phyloP scores from a whole-genome alignment of 2,113 vertebrate species.

The Oplegnathus fasciatus region DNA sequence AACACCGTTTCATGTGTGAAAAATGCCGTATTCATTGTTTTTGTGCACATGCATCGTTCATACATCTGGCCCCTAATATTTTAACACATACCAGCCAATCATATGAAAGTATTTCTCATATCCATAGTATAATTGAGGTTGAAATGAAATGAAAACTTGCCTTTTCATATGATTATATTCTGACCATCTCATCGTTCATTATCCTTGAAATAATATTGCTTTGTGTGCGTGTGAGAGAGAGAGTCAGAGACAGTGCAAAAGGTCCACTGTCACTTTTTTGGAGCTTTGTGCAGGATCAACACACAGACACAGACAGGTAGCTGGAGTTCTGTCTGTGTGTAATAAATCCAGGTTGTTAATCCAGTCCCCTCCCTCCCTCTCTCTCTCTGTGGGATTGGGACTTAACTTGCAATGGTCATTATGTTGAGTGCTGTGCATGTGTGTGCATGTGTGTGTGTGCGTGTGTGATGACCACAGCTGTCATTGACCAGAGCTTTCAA shows the following conservation, averaged over 20 bases:
- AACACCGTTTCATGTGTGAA: neutral
- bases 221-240: neutral
- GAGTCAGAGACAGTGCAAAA: neutral
- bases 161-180: neutral
- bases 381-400: slow-evolving; percentile 60
- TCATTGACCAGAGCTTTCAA: slow-evolving; percentile 65
- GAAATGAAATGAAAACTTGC: neutral
- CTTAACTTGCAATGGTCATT: slow-evolving; percentile 68
- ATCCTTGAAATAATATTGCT: neutral
- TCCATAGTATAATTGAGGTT: neutral
- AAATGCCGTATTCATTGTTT: neutral
- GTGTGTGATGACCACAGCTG: slow-evolving; percentile 72
- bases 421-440: slow-evolving; percentile 66
- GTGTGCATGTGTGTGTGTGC: slow-evolving; percentile 44
- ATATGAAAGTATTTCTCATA: neutral
- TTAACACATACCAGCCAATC: neutral
- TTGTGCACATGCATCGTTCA: neutral
- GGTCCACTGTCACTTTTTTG: neutral
- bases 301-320: slow-evolving; percentile 32
- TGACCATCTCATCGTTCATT: neutral
- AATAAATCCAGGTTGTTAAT: slow-evolving; percentile 71
- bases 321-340: neutral
- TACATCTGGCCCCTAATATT: neutral
- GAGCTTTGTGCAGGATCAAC: neutral
- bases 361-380: slow-evolving; percentile 25